Evolutionary conservation across 2,888 invertebrate species (phyloP).

Genomic region (Drosophila gaucha): DNA sequence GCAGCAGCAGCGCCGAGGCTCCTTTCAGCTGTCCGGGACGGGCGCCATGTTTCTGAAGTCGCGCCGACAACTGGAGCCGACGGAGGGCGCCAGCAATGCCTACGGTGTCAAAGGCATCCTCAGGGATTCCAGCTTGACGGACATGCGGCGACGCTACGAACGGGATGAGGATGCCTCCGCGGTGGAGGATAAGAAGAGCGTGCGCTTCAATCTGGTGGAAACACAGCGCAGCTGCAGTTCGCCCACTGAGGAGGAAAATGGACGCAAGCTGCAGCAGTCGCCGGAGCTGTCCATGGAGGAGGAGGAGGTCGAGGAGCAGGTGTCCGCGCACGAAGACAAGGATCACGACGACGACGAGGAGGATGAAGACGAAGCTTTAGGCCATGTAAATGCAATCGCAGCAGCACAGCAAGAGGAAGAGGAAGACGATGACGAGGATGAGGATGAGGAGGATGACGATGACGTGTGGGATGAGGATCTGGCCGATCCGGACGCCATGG

Average conservation of each 20-base stretch:
- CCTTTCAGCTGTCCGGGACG: conserved; percentile 85
- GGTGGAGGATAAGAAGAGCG: conserved; percentile 90
- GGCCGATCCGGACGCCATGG: conserved; percentile 77
- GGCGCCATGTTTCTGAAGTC: conserved; percentile 88
- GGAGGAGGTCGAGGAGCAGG: conserved; percentile 70
- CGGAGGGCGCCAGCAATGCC: conserved; percentile 31
- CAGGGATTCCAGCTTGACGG: conserved; percentile 86
- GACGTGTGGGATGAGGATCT: conserved; percentile 77
- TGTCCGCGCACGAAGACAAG: conserved; percentile 67
- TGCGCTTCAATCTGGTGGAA: conserved; percentile 87
- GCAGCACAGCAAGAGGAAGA: conserved; percentile 60
- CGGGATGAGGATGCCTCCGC: conserved; percentile 61
- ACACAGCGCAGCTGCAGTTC: conserved; percentile 56
- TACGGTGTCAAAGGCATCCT: conserved; percentile 87
- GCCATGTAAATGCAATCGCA: conserved; percentile 56
- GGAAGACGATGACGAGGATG: conserved; percentile 77
- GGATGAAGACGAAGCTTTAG: conserved; percentile 68
- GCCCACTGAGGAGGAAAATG: conserved; percentile 75
- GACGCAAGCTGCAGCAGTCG: conserved; percentile 72
- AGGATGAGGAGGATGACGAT: conserved; percentile 61
- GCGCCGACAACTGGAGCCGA: conserved; percentile 77
- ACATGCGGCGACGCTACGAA: conserved; percentile 78
- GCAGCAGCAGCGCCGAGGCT: conserved; percentile 33
- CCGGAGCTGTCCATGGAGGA: conserved; percentile 77
- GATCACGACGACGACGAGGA: conserved; percentile 66